Conservation (phyloP, 2,113 vertebrate species). For the Urocynchramus pylzowi region DNA sequence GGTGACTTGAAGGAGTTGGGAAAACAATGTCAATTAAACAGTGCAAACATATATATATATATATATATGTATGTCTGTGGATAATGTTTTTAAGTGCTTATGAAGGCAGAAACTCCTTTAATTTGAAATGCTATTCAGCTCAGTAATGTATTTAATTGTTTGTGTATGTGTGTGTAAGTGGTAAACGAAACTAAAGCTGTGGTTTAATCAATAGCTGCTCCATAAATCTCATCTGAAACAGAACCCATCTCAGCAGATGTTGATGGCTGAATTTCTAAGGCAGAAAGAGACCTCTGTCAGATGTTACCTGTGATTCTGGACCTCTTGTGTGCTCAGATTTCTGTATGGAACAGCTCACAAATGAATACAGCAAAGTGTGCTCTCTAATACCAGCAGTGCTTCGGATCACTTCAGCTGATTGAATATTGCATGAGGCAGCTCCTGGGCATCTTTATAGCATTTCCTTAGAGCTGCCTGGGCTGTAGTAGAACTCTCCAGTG, state of each 20-base stretch:
- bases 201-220: conserved; percentile 35
- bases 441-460: not conserved
- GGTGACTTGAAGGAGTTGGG: conserved; percentile 64
- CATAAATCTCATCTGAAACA: not conserved
- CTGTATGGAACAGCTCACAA: not conserved
- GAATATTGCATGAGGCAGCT: conserved; percentile 32
- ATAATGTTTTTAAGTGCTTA: conserved; percentile 44
- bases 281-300: not conserved
- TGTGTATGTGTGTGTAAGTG: not conserved
- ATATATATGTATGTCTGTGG: not conserved
- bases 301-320: not conserved
- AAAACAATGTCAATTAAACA: conserved; percentile 69
- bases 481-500: not conserved
- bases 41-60: not conserved
- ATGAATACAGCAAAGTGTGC: not conserved
- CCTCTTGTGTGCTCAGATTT: not conserved
- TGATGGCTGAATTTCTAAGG: conserved; percentile 29
- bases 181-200: not conserved
- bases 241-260: not conserved
- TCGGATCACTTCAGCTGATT: not conserved
- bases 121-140: conserved; percentile 23
- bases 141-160: conserved; percentile 40
- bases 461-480: conserved; percentile 14
- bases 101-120: conserved; percentile 6
- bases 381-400: not conserved